phyloP scores from a whole-genome alignment of 2,888 invertebrate genomes.

The Harmothoe impar region DNA sequence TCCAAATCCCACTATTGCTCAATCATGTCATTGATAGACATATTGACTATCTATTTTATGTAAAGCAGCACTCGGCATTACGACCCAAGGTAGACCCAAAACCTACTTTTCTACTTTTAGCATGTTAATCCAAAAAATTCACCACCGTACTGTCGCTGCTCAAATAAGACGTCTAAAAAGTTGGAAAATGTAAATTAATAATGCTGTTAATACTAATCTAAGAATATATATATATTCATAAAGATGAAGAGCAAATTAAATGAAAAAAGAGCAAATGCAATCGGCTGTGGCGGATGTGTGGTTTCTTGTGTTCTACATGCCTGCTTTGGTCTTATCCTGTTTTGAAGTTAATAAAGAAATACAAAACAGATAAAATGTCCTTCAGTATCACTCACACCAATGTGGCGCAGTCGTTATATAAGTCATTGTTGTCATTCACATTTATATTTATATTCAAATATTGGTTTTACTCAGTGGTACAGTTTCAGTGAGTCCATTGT shows the following conservation, averaged over 20 bases:
- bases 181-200: neutral
- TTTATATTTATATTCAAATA: no score
- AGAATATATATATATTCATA: neutral
- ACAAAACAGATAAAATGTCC: no score
- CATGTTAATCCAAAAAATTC: constrained; percentile 39
- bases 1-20: neutral
- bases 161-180: neutral
- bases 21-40: neutral
- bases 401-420: no score
- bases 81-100: constrained; percentile 38
- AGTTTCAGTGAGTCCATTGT: no score
- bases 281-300: neutral
- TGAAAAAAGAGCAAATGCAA: neutral
- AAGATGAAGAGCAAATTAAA: neutral
- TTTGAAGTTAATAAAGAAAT: no score
- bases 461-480: no score
- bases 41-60: constrained; percentile 48
- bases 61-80: constrained; percentile 49
- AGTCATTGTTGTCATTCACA: no score
- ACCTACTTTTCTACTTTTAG: constrained; percentile 39
- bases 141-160: neutral
- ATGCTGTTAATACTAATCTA: neutral
- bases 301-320: neutral
- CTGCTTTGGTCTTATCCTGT: no score
- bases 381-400: no score